These are phyloP conservation scores for Gracilinanus agilis DNA, from an alignment of 2,113 vertebrate species.

Conservation along the genomic window DNA sequence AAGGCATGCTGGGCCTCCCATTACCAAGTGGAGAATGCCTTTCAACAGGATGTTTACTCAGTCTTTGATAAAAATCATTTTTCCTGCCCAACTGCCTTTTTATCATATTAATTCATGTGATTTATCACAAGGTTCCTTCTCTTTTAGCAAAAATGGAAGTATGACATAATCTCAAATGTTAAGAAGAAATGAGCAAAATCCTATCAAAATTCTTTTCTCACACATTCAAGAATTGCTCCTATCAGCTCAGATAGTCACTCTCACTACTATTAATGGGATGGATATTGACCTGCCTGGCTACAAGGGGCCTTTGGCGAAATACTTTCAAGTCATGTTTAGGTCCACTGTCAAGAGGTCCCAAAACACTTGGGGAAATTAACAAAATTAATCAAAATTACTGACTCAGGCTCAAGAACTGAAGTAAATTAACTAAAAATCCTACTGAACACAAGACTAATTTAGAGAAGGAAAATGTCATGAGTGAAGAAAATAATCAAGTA, in stretches of 20 bases:
- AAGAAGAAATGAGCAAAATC: background rate
- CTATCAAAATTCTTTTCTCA: background rate
- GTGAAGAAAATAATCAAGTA: background rate
- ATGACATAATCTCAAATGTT: background rate
- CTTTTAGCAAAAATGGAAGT: background rate
- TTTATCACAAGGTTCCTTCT: background rate
- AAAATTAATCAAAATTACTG: background rate
- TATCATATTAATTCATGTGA: background rate
- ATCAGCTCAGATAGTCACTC: background rate
- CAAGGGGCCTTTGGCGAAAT: background rate
- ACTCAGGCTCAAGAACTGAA: background rate
- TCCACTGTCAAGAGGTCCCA: background rate
- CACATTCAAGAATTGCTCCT: background rate
- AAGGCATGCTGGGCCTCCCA: background rate
- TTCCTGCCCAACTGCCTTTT: background rate
- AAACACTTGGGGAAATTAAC: background rate
- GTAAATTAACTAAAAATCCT: background rate
- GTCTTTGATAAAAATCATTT: background rate
- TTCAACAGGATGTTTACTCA: background rate
- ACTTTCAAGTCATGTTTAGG: background rate
- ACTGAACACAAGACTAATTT: background rate
- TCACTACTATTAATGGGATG: background rate
- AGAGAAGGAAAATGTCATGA: background rate
- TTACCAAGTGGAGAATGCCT: background rate
- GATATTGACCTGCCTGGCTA: background rate